A percentile compares a stretch with the other conserved stretches of the same genome.
phyloP scores from a whole-genome alignment of 1,140 invertebrate species.

The Drosophila lini region DNA sequence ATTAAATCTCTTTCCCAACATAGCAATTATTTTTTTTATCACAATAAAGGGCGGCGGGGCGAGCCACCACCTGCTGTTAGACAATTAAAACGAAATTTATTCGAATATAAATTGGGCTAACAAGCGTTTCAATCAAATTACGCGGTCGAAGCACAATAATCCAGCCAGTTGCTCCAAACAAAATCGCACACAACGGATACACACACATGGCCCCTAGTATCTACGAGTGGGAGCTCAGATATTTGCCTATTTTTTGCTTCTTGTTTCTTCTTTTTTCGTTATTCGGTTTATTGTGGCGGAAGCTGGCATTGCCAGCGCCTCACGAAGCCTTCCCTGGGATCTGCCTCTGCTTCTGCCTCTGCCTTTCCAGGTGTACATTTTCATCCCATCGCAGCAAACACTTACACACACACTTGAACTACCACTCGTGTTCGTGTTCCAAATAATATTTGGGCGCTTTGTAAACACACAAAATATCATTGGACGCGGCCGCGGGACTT shows the following conservation, averaged over 20 bases:
- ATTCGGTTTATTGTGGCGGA: constrained; percentile 57
- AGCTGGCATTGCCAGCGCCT: constrained; percentile 36
- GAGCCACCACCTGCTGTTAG: constrained; percentile 37
- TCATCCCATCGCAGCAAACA: constrained; percentile 47
- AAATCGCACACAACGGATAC: constrained; percentile 29
- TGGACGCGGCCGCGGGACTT: constrained; percentile 20
- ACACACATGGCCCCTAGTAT: constrained; percentile 41
- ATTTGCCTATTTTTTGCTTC: constrained; percentile 58
- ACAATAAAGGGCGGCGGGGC: constrained; percentile 7
- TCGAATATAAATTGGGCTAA: constrained; percentile 57
- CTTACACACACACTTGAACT: constrained; percentile 44
- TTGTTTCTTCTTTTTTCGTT: constrained; percentile 34
- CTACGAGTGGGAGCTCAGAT: constrained; percentile 44
- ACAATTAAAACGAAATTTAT: constrained; percentile 66
- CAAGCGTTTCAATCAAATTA: constrained; percentile 53
- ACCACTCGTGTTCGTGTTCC: constrained; percentile 7
- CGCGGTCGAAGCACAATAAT: constrained; percentile 43
- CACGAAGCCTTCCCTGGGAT: constrained; percentile 40
- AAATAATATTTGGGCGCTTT: constrained; percentile 30
- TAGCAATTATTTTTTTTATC: constrained; percentile 40
- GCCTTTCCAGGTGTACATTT: constrained; percentile 67
- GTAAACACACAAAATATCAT: constrained; percentile 53
- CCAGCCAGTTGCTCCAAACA: constrained; percentile 29
- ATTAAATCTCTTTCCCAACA: constrained; percentile 32
- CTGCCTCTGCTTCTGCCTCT: constrained; percentile 3